Evolutionary conservation across 2,797 vertebrate species (phyloP).

Genomic region (Scolopax bukidnonensis): DNA sequence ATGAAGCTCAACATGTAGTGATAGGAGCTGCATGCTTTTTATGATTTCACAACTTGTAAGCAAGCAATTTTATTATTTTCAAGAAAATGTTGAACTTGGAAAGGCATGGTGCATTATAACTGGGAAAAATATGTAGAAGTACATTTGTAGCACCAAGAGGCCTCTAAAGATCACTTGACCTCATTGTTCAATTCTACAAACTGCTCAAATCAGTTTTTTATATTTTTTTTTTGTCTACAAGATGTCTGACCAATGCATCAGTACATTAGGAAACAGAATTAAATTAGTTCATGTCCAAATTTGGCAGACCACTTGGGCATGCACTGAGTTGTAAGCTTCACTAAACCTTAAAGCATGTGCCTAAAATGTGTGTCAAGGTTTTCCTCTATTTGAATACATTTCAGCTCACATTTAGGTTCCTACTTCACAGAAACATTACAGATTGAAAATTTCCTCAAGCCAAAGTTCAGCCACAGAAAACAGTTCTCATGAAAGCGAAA

Average conservation of each 20-base stretch:
- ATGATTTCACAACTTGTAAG: background rate
- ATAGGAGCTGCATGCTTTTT: background rate
- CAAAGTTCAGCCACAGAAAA: background rate
- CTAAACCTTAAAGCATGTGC: background rate
- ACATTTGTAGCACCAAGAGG: background rate
- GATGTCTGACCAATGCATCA: background rate
- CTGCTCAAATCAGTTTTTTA: background rate
- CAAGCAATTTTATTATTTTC: background rate
- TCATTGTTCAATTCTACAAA: background rate
- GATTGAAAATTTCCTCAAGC: background rate
- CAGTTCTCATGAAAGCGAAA: background rate
- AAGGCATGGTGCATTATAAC: background rate
- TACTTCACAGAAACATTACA: background rate
- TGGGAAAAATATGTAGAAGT: background rate
- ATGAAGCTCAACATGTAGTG: background rate
- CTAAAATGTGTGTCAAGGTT: background rate
- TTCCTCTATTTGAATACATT: background rate
- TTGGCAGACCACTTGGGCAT: background rate
- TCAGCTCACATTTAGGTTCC: background rate
- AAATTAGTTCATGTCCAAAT: background rate
- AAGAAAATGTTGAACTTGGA: background rate
- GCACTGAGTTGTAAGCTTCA: background rate
- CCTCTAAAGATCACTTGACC: background rate
- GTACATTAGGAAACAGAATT: background rate
- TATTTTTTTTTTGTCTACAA: background rate